Conservation (phyloP, 2,797 vertebrate genomes). For the Lithobates sylvaticus region DNA sequence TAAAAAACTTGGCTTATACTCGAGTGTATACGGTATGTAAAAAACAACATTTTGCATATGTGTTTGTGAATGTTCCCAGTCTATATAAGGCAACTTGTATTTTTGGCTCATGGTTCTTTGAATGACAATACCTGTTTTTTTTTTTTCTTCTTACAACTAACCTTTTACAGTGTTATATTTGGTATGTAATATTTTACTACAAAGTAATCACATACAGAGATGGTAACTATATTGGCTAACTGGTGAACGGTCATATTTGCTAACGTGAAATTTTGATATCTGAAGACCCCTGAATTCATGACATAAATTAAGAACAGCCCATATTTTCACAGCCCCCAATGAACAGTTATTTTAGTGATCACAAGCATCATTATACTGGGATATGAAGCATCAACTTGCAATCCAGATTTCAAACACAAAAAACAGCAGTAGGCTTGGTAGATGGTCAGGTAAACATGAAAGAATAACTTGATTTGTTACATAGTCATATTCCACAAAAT, state of each 20-base stretch:
- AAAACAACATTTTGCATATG: neutral
- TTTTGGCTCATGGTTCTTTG: neutral
- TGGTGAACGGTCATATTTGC: neutral
- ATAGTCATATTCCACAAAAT: neutral
- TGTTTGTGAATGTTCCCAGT: neutral
- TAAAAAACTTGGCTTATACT: too few species aligned
- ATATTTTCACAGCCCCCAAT: neutral
- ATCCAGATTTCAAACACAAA: neutral
- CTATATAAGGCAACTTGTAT: slow-evolving; percentile 19
- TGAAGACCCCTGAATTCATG: neutral
- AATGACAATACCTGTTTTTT: neutral
- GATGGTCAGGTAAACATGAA: neutral
- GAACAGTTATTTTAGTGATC: neutral
- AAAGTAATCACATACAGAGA: neutral
- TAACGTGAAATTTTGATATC: neutral
- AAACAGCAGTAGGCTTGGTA: neutral
- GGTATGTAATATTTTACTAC: neutral
- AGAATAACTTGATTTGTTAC: neutral
- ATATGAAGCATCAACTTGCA: neutral
- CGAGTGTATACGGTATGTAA: too few species aligned
- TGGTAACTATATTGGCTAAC: neutral
- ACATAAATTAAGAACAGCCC: neutral
- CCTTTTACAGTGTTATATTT: neutral
- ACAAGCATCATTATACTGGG: neutral
- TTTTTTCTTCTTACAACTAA: slow-evolving; percentile 9